Evolutionary conservation across 2,888 invertebrate species (phyloP).

Genomic region (Nasonia oneida): DNA sequence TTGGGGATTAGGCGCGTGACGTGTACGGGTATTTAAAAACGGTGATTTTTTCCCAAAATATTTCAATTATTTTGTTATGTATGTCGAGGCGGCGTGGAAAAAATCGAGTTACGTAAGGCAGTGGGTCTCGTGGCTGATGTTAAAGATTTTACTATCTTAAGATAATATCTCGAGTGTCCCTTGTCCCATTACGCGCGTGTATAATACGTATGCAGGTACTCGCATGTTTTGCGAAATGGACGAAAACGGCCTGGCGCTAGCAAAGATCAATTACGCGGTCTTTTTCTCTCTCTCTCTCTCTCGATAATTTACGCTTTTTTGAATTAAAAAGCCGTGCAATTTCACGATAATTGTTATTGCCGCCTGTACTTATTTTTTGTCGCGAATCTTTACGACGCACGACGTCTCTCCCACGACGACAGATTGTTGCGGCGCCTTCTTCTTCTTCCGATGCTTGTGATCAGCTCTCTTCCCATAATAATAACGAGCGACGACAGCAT

Average conservation of each 20-base stretch:
- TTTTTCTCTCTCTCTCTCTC: neutral
- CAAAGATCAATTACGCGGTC: slow-evolving; percentile 28
- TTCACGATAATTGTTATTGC: neutral
- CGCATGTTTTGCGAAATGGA: slow-evolving; percentile 31
- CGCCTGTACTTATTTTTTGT: neutral
- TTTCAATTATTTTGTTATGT: no score
- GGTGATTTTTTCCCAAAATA: neutral
- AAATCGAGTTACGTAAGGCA: neutral
- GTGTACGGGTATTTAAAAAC: neutral
- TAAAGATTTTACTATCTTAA: slow-evolving; percentile 29
- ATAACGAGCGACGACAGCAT: slow-evolving; percentile 2
- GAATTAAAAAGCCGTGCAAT: neutral
- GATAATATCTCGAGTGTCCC: slow-evolving; percentile 26
- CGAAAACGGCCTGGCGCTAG: slow-evolving; percentile 23
- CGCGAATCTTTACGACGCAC: neutral
- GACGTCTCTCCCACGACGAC: neutral
- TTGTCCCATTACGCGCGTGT: slow-evolving; percentile 7
- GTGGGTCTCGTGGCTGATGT: neutral
- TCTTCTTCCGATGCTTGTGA: neutral
- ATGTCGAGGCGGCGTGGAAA: neutral
- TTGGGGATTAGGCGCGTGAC: neutral
- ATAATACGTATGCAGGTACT: neutral
- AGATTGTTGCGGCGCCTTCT: slow-evolving; percentile 6
- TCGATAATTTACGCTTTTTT: slow-evolving; percentile 15
- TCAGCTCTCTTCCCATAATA: slow-evolving; percentile 3